Base-by-base conservation (phyloP, 2,888 invertebrate species). In the Tenthredo mesomela region DNA sequence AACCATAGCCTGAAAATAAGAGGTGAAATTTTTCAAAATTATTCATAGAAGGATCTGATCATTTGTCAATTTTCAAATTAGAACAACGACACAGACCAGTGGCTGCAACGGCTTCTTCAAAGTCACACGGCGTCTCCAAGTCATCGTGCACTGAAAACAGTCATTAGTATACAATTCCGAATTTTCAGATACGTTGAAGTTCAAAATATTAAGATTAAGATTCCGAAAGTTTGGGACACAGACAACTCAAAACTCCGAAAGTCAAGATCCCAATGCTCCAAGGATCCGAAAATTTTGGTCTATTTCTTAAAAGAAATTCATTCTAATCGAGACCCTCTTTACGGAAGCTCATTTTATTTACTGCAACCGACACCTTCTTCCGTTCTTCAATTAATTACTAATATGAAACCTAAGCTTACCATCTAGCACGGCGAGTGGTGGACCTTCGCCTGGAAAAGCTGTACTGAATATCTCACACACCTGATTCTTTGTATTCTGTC, bases 41-140 rank as follows among this genome's bases (percentile, higher is more conserved):
- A 21, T 73, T 73, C 10, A 43, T 43, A 12, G 54, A 21, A 77
- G 10, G 15, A 71, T 18, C 3, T 7, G 50, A 29, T 7, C 25
- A 33, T 40, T 50, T 9, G 18, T 29, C 33, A 9, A n/a, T 73
- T 73, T 40, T 1, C 18, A n/a, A 43, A 21, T 43, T 5, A 4
- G 1, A 21, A 25, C 10, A 43, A 9, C 7, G 43, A n/a, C 10
- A 61, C 80, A 9, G 15, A 80, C 80, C 80, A 0, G 96, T 95
- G 10, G 95, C 95, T 0, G 94, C 93, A 78, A 96, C 96, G 0
- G 96, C 96, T 25, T 94, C 94, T 89, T 96, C 96, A 91, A 96
- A 96, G 90, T 96, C 95, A 0, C 95, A 95, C 25, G 80, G 58
- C 37, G 12, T 21, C 29, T 80, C 40, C 40, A 7, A 25, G 18